Conservation (phyloP, 2,113 vertebrate genomes). For the Onychorhynchus coronatus region DNA sequence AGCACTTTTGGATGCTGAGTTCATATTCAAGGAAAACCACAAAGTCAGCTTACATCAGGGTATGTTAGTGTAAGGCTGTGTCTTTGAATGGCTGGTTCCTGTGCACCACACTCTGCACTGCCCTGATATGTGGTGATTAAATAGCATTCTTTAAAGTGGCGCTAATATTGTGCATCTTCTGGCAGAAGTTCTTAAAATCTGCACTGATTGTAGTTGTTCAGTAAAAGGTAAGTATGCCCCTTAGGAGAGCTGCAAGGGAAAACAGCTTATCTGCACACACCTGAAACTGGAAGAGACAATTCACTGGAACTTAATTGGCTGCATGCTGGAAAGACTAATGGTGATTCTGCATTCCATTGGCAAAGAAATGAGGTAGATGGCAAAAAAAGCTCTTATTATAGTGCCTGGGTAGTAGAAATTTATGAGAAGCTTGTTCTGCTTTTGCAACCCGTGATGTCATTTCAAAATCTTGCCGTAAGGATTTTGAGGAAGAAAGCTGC, state of each 20-base stretch:
- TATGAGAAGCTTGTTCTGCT: conserved; percentile 30
- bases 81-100: conserved; percentile 9
- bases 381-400: conserved; percentile 24
- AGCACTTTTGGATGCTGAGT: not conserved
- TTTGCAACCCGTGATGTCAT: conserved; percentile 25
- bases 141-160: conserved; percentile 40
- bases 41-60: not conserved
- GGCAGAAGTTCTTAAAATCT: conserved; percentile 58
- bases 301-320: conserved; percentile 60
- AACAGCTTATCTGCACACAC: conserved; percentile 53
- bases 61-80: not conserved
- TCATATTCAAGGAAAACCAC: not conserved
- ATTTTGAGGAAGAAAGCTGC: conserved; percentile 20
- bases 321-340: conserved; percentile 56
- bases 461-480: not conserved
- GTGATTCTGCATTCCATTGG: conserved; percentile 51
- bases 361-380: conserved; percentile 47
- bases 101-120: not conserved
- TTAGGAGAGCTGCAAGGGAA: conserved; percentile 48
- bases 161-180: conserved; percentile 52
- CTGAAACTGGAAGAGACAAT: conserved; percentile 51
- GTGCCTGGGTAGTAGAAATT: conserved; percentile 28
- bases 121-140: conserved; percentile 55
- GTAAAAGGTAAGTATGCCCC: conserved; percentile 50
- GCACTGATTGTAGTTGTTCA: not conserved